Evolutionary conservation across 2,797 vertebrate species (phyloP).

Genomic region (Enteromius fasciolatus): DNA sequence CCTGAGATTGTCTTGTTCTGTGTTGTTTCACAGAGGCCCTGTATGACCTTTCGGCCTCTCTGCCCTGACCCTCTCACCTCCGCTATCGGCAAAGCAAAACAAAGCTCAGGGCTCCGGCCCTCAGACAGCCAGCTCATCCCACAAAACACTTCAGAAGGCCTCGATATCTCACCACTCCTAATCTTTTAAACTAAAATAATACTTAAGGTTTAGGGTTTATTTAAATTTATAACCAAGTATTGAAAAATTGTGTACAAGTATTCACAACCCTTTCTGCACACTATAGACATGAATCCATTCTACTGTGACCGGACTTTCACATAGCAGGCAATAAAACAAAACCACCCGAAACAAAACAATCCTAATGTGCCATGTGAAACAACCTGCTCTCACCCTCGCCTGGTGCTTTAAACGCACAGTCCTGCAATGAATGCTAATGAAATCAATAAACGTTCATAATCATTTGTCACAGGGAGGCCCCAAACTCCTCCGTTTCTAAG

Average conservation of each 20-base stretch:
- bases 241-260: background rate
- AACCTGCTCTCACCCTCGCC: background rate
- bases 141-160: conserved; percentile 29
- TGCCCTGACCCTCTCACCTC: conserved; percentile 84
- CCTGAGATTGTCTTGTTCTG: conserved; percentile 79
- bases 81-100: conserved; percentile 84
- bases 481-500: conserved; percentile 56
- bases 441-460: conserved; percentile 80
- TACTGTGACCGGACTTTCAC: background rate
- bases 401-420: background rate
- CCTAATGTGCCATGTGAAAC: background rate
- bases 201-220: background rate
- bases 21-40: conserved; percentile 55
- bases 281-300: background rate
- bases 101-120: conserved; percentile 69
- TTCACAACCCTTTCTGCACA: background rate
- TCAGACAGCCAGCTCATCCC: conserved; percentile 40
- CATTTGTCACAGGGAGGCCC: conserved; percentile 73
- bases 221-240: background rate
- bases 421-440: conserved; percentile 76
- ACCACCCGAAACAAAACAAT: conserved; percentile 11
- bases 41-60: conserved; percentile 63
- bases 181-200: background rate
- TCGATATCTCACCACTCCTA: background rate
- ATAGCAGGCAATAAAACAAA: background rate